Conservation (phyloP, 2,888 invertebrate species). For the Erebia palarica region DNA sequence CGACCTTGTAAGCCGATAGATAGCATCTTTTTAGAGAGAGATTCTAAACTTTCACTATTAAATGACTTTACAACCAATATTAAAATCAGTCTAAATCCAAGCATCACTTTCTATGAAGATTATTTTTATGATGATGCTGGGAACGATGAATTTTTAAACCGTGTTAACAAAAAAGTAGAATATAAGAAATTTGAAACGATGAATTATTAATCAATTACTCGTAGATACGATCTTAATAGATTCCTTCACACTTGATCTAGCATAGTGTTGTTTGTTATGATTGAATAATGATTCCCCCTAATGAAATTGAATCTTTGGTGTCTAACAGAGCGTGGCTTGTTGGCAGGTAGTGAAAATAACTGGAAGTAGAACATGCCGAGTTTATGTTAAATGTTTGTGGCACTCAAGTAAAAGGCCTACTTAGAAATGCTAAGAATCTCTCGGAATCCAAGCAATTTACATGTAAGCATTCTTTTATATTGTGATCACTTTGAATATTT, state of each 20-base stretch:
- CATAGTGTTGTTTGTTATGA: conserved; percentile 20
- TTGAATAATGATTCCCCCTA: conserved; percentile 37
- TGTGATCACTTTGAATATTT: conserved; percentile 9
- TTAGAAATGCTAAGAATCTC: conserved; percentile 19
- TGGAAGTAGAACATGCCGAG: conserved; percentile 38
- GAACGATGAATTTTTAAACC: conserved; percentile 6
- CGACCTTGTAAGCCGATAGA: not conserved
- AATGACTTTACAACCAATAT: conserved; percentile 16
- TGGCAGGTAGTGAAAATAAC: conserved; percentile 41
- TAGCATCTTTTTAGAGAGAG: not conserved
- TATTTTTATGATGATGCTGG: not conserved
- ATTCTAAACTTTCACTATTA: conserved; percentile 14
- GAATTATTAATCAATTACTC: conserved; percentile 13
- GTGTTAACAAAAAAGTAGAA: not conserved
- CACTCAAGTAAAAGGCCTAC: conserved; percentile 29
- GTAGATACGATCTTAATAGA: conserved; percentile 24
- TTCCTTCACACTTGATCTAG: conserved; percentile 27
- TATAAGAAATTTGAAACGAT: conserved; percentile 2
- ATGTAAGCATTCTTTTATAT: conserved; percentile 30
- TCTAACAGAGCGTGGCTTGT: conserved; percentile 41
- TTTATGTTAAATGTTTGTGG: conserved; percentile 35
- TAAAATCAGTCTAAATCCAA: conserved; percentile 18
- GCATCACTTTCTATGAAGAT: conserved; percentile 17
- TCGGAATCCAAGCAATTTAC: conserved; percentile 14
- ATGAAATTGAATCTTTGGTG: conserved; percentile 37